A percentile compares a stretch with the other conserved stretches of the same genome.
These are phyloP conservation scores for Melanotus villosus DNA, from an alignment of 2,888 invertebrate genomes.

Conservation along the genomic window DNA sequence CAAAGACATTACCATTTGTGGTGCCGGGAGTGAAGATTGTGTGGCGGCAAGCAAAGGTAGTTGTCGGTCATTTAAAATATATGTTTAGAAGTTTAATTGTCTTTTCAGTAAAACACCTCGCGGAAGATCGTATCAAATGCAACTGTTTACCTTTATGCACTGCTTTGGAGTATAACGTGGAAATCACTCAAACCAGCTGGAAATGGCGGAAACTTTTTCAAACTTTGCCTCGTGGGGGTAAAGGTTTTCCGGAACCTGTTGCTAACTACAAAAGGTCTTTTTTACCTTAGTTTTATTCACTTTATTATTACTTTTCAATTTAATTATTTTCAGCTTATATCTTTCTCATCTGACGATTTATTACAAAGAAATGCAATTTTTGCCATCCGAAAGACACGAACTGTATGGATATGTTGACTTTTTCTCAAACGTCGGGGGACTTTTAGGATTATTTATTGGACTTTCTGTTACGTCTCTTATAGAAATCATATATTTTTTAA, in stretches of 20 bases:
- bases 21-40: too few species aligned
- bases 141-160: slow-evolving; percentile 30
- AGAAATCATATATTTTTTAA: slow-evolving; percentile 30
- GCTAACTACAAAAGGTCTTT: not conserved
- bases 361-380: slow-evolving; percentile 79
- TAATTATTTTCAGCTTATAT: slow-evolving; percentile 47
- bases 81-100: too few species aligned
- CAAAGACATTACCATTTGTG: not conserved
- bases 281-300: not conserved
- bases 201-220: slow-evolving; percentile 2
- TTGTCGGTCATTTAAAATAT: too few species aligned
- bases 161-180: slow-evolving; percentile 24
- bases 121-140: not conserved
- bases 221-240: not conserved
- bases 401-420: slow-evolving; percentile 80
- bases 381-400: slow-evolving; percentile 77
- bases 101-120: too few species aligned
- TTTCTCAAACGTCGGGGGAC: slow-evolving; percentile 79
- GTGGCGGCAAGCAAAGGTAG: too few species aligned
- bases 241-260: not conserved
- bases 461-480: slow-evolving; percentile 25
- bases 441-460: slow-evolving; percentile 68
- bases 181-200: slow-evolving; percentile 27
- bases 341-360: slow-evolving; percentile 75
- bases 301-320: not conserved